Conservation (phyloP, 2,888 invertebrate genomes). For the Heterodera filipjevi region DNA sequence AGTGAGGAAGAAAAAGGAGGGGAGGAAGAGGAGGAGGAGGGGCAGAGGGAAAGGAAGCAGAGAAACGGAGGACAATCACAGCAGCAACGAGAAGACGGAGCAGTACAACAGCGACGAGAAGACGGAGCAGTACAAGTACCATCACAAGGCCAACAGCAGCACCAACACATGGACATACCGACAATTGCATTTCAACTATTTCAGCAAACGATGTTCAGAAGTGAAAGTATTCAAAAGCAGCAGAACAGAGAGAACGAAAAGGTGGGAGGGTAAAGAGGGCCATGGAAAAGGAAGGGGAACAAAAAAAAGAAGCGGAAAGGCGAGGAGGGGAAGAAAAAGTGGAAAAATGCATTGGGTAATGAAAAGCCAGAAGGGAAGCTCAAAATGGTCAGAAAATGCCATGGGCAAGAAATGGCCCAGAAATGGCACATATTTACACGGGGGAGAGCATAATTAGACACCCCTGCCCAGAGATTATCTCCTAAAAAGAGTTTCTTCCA, state of each 20-base stretch:
- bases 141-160: not conserved
- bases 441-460: not conserved
- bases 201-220: conserved; percentile 12
- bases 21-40: not conserved
- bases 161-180: conserved; percentile 5
- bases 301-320: not conserved
- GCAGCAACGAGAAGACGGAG: not conserved
- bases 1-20: not conserved
- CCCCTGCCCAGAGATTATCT: not conserved
- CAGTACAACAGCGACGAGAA: not conserved
- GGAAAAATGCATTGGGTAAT: too few species aligned
- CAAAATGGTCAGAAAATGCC: not conserved
- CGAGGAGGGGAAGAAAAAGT: not conserved
- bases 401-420: too few species aligned
- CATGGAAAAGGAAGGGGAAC: not conserved
- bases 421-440: not conserved
- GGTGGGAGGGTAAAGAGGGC: not conserved
- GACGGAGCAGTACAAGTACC: not conserved
- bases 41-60: not conserved
- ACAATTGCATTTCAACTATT: not conserved
- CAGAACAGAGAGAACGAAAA: not conserved
- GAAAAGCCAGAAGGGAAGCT: too few species aligned
- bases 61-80: not conserved
- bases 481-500: too few species aligned
- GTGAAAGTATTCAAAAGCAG: not conserved